A percentile compares a stretch with the other conserved stretches of the same genome.
Conservation (phyloP, 2,113 vertebrate genomes). For the Triplophysa tibetana region DNA sequence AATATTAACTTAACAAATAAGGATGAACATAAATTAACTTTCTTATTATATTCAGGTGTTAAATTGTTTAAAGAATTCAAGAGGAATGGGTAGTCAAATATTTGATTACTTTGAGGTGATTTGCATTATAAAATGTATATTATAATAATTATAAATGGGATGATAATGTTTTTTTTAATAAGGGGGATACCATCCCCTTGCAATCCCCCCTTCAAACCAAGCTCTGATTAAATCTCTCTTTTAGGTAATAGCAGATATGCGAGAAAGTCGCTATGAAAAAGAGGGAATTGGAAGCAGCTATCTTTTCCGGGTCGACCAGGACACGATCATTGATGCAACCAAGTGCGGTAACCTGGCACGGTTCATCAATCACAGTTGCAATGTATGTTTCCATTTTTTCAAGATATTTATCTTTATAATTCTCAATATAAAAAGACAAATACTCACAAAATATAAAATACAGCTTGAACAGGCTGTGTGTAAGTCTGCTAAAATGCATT, state of each 20-base stretch:
- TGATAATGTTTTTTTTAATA: no score
- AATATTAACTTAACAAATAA: no score
- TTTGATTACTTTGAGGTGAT: no score
- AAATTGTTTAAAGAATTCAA: no score
- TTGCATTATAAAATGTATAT: not conserved
- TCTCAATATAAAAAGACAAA: not conserved
- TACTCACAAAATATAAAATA: no score
- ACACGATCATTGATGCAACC: conserved; percentile 97
- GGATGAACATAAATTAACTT: not conserved
- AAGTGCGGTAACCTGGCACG: conserved; percentile 93
- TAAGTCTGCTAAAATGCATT: not conserved
- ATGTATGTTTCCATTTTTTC: conserved; percentile 77
- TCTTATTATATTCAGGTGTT: not conserved
- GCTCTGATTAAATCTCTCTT: not conserved
- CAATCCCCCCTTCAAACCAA: no score
- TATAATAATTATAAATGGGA: not conserved
- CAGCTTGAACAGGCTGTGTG: no score
- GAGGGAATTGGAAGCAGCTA: conserved; percentile 98
- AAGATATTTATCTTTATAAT: not conserved
- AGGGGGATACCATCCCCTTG: no score
- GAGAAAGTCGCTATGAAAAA: conserved; percentile 91
- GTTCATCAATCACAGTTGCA: conserved; percentile 99
- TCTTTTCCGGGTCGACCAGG: conserved; percentile 93
- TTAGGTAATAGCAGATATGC: conserved; percentile 95
- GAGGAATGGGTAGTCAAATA: no score